Percentiles rank a stretch among this genome's conserved stretches.
These are phyloP conservation scores for Neosilurus hyrtlii DNA, from an alignment of 2,797 vertebrate genomes.

Conservation along the genomic window DNA sequence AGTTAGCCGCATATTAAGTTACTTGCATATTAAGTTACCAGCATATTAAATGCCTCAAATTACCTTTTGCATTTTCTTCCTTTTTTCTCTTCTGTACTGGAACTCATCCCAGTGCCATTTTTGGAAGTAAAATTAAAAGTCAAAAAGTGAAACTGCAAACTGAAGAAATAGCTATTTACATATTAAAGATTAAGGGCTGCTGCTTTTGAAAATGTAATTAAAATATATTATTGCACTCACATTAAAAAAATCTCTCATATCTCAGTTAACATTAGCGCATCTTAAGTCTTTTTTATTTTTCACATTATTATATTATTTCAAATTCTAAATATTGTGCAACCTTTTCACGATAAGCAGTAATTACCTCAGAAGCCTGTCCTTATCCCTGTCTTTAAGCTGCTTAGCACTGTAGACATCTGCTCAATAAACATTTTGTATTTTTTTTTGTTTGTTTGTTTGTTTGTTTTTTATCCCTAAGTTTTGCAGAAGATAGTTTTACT, in stretches of 20 bases:
- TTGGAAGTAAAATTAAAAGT: not conserved
- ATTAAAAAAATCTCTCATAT: not conserved
- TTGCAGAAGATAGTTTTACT: not conserved
- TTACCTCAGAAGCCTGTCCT: too few relatives aligned
- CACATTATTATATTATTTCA: not conserved
- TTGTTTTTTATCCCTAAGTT: too few relatives aligned
- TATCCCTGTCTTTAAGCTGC: too few relatives aligned
- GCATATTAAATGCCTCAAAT: conserved; percentile 54
- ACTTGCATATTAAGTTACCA: conserved; percentile 48
- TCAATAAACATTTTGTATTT: not conserved
- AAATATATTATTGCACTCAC: not conserved
- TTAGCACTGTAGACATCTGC: too few relatives aligned
- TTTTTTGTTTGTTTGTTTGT: too few relatives aligned
- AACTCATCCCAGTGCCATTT: not conserved
- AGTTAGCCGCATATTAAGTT: conserved; percentile 62
- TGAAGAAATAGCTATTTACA: not conserved
- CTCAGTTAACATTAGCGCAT: not conserved
- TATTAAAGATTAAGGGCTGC: not conserved
- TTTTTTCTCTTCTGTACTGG: conserved; percentile 44
- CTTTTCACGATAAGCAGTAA: too few relatives aligned
- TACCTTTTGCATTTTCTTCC: conserved; percentile 44
- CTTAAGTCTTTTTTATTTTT: not conserved
- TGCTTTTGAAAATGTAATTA: not conserved
- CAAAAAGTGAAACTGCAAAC: not conserved
- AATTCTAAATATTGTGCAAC: not conserved